These are phyloP conservation scores for Conomelus anceps DNA, from an alignment of 2,888 invertebrate genomes.

Conservation along the genomic window DNA sequence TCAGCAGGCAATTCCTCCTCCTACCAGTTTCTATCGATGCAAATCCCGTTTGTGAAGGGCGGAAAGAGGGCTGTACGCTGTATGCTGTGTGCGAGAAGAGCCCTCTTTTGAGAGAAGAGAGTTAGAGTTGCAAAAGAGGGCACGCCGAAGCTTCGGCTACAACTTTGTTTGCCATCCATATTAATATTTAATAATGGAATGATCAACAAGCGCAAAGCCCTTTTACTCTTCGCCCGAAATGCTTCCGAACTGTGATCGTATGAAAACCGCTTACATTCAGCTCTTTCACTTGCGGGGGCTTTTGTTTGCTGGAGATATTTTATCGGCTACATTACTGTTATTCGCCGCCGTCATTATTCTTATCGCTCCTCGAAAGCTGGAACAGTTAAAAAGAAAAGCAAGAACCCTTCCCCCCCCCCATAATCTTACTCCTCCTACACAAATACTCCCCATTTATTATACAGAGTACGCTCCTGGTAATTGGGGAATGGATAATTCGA, in stretches of 20 bases:
- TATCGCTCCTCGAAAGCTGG: not conserved
- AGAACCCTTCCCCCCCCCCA: not conserved
- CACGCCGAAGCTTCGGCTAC: not conserved
- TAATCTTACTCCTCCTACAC: not conserved
- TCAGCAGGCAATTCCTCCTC: not conserved
- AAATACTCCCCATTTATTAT: not conserved
- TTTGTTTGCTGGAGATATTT: not conserved
- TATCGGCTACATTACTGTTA: not conserved
- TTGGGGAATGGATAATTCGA: not conserved
- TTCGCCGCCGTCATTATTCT: not conserved
- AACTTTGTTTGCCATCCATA: not conserved
- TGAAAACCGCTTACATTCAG: not conserved
- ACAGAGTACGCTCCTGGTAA: not conserved
- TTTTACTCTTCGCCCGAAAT: not conserved
- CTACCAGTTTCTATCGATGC: not conserved
- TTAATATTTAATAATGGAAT: slow-evolving; percentile 7
- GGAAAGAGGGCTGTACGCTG: no score
- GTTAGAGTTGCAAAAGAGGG: not conserved
- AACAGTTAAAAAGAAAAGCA: not conserved
- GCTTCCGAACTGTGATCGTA: not conserved
- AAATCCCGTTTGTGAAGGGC: not conserved
- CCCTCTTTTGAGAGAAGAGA: not conserved
- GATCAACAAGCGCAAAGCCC: not conserved
- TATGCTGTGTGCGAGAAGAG: no score
- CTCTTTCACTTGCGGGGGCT: not conserved